Percentiles rank a stretch among this genome's conserved stretches.
Evolutionary conservation across 2,113 vertebrate genomes (phyloP).

Genomic region (Heloderma charlesbogerti): DNA sequence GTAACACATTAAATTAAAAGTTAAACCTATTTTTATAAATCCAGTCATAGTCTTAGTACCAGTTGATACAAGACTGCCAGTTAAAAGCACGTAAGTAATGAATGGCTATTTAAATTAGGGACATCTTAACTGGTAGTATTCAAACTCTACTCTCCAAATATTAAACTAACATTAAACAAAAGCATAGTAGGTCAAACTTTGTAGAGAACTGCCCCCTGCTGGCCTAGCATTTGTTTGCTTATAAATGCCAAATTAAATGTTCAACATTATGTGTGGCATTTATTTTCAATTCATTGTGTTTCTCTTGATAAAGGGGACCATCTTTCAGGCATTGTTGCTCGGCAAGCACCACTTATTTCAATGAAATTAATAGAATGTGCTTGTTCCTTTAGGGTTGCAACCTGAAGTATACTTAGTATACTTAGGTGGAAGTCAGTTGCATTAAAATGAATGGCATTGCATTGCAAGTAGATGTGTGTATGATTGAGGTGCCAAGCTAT

Average conservation of each 20-base stretch:
- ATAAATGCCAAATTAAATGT: not conserved
- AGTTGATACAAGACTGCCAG: not conserved
- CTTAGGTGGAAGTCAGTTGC: not conserved
- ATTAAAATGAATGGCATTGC: not conserved
- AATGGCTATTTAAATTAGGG: not conserved
- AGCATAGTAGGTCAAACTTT: not conserved
- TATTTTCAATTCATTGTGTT: not conserved
- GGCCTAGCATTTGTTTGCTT: slow-evolving; percentile 16
- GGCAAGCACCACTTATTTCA: not conserved
- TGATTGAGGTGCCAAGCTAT: not conserved
- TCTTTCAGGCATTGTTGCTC: not conserved
- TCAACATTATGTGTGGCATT: not conserved
- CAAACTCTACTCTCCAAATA: not conserved
- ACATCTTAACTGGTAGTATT: not conserved
- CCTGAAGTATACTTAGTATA: not conserved
- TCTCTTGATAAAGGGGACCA: not conserved
- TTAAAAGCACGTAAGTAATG: accelerated
- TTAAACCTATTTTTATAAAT: not conserved
- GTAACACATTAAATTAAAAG: not conserved
- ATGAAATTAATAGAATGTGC: not conserved
- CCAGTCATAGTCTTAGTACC: not conserved
- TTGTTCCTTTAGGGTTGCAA: not conserved
- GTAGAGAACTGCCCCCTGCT: slow-evolving; percentile 48
- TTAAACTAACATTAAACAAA: not conserved
- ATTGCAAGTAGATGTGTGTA: not conserved